Percentiles rank a stretch among this genome's conserved stretches.
Evolutionary conservation across 2,797 vertebrate species (phyloP).

Genomic region (Gallirallus australis): DNA sequence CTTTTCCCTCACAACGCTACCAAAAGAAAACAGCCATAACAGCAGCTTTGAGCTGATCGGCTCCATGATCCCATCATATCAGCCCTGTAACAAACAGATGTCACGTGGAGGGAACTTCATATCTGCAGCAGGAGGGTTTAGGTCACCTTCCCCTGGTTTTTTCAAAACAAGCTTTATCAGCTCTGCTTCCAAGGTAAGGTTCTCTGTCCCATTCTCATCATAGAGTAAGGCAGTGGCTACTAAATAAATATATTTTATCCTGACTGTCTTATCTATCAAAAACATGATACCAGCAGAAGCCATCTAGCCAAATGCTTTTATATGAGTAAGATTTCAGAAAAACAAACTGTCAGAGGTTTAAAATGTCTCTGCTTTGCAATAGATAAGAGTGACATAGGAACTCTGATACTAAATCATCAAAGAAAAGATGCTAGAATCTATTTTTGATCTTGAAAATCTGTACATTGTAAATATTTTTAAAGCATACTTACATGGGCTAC

Average conservation of each 20-base stretch:
- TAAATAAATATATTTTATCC: neutral
- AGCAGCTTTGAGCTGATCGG: slow-evolving; percentile 96
- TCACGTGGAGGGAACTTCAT: slow-evolving; percentile 78
- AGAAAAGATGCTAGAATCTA: neutral
- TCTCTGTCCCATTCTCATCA: rapidly evolving
- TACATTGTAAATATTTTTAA: neutral
- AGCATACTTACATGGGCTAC: rapidly evolving
- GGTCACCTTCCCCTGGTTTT: slow-evolving; percentile 93
- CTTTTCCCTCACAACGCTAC: slow-evolving; percentile 80
- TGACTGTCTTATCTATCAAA: neutral
- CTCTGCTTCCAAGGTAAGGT: slow-evolving; percentile 92
- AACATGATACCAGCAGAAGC: neutral
- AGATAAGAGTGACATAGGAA: neutral
- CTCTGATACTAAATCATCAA: neutral
- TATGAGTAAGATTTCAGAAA: neutral
- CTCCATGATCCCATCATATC: slow-evolving; percentile 96
- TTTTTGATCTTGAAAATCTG: neutral
- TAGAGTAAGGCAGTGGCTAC: neutral
- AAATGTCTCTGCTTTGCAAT: neutral
- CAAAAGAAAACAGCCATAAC: slow-evolving; percentile 94
- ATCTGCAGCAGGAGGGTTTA: slow-evolving; percentile 77
- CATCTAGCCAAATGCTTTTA: neutral
- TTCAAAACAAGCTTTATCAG: slow-evolving; percentile 92
- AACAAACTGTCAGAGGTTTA: neutral
- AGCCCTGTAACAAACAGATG: slow-evolving; percentile 86